Evolutionary conservation across 1,140 invertebrate species (phyloP).

Genomic region (Euglossa dilemma): DNA sequence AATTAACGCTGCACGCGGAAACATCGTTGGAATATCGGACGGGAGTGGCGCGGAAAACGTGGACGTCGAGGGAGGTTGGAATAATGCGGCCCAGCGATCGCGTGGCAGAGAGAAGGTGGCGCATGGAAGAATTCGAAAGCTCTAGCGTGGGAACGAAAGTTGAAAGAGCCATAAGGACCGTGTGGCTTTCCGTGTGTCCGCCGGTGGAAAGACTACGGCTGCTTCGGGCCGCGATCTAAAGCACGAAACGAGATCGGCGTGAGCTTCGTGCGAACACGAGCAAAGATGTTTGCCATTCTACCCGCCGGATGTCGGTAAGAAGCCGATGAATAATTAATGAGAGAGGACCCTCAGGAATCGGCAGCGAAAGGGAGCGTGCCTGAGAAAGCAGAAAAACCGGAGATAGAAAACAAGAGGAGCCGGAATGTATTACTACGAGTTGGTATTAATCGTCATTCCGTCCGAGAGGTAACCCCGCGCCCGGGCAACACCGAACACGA

Average conservation of each 20-base stretch:
- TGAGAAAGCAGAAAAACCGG: constrained; percentile 5
- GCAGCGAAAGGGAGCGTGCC: constrained; percentile 10
- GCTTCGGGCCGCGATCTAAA: constrained; percentile 23
- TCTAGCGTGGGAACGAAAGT: constrained; percentile 17
- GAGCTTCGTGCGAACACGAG: constrained; percentile 49
- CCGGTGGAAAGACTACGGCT: background rate
- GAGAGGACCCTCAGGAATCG: constrained; percentile 29
- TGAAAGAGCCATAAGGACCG: constrained; percentile 27
- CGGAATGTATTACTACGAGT: constrained; percentile 1
- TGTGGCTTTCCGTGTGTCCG: background rate
- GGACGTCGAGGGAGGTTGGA: too few relatives aligned
- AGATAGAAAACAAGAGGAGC: constrained; percentile 13
- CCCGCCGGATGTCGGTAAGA: constrained; percentile 44
- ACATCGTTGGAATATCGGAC: background rate
- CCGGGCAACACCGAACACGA: background rate
- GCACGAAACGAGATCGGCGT: constrained; percentile 37
- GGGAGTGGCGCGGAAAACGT: too few relatives aligned
- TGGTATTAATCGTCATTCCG: constrained; percentile 36
- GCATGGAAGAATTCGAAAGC: background rate
- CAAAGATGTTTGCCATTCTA: constrained; percentile 42
- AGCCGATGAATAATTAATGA: constrained; percentile 66
- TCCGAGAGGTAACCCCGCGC: background rate
- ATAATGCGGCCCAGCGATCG: background rate
- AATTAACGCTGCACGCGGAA: constrained; percentile 33
- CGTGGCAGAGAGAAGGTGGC: background rate